phyloP scores from a whole-genome alignment of 2,113 vertebrate species.

The Cardinalis cardinalis region DNA sequence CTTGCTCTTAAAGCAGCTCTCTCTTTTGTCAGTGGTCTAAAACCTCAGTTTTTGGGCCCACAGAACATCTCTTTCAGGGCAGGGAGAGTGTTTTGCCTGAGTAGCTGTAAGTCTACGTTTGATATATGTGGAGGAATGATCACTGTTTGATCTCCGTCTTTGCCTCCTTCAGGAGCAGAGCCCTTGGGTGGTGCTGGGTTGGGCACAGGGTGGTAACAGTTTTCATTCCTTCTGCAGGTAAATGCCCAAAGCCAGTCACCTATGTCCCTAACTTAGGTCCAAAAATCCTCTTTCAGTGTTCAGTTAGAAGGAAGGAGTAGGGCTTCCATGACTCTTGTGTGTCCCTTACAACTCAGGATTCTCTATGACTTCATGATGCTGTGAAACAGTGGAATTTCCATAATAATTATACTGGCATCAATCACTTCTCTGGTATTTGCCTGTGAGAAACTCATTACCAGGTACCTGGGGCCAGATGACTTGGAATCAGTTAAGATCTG shows the following conservation, averaged over 20 bases:
- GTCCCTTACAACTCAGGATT: background rate
- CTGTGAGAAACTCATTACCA: background rate
- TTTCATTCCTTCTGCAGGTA: background rate
- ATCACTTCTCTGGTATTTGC: conserved; percentile 9
- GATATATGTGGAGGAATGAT: background rate
- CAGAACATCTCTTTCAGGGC: background rate
- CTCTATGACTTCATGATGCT: background rate
- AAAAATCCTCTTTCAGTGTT: background rate
- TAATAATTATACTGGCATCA: background rate
- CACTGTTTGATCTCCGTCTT: background rate
- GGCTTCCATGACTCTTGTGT: background rate
- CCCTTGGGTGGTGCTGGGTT: background rate
- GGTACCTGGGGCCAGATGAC: background rate
- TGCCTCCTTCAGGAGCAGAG: background rate
- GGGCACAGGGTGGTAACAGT: background rate
- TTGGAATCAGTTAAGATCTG: conserved; percentile 1
- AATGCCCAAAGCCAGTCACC: background rate
- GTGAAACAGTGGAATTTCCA: background rate
- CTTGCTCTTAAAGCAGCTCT: background rate
- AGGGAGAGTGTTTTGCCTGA: background rate
- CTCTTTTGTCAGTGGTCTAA: background rate
- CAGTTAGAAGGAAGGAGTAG: background rate
- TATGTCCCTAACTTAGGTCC: background rate
- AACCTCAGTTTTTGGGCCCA: background rate
- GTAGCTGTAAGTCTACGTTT: fast-evolving